phyloP scores from a whole-genome alignment of 2,797 vertebrate genomes.

The Pristis pectinata region DNA sequence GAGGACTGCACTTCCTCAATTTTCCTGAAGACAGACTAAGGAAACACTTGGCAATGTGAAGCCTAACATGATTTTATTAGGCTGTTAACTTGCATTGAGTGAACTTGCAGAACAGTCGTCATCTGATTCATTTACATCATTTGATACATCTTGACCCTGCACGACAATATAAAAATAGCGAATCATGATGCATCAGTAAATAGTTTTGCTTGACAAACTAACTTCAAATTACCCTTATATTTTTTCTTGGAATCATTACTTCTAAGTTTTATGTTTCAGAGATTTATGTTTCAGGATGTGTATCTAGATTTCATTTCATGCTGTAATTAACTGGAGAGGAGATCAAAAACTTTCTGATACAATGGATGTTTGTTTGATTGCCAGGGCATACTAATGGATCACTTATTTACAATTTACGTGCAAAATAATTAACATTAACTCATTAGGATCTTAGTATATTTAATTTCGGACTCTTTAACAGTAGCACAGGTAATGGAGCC shows the following conservation, averaged over 20 bases:
- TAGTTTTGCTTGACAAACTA: not conserved
- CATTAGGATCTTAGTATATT: not conserved
- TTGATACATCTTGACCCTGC: not conserved
- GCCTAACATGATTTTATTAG: not conserved
- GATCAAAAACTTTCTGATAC: not conserved
- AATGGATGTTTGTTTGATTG: not conserved
- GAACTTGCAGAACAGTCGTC: not conserved
- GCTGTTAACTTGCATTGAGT: not conserved
- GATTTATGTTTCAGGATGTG: not conserved
- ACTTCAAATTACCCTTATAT: not conserved
- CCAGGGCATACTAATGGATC: too few relatives aligned
- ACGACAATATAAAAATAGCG: not conserved
- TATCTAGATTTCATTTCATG: not conserved
- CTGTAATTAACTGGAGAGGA: not conserved
- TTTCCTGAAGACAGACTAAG: not conserved
- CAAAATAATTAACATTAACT: not conserved
- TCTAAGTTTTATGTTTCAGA: conserved; percentile 12
- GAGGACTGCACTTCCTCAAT: not conserved
- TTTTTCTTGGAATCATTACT: not conserved
- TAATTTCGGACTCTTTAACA: not conserved
- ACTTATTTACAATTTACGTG: not conserved
- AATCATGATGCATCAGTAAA: too few relatives aligned
- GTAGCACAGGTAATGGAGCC: too few relatives aligned
- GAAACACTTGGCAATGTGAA: not conserved
- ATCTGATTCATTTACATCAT: not conserved